Base-by-base conservation (phyloP, 2,797 vertebrate genomes). In the Melanotaenia pygmaea region DNA sequence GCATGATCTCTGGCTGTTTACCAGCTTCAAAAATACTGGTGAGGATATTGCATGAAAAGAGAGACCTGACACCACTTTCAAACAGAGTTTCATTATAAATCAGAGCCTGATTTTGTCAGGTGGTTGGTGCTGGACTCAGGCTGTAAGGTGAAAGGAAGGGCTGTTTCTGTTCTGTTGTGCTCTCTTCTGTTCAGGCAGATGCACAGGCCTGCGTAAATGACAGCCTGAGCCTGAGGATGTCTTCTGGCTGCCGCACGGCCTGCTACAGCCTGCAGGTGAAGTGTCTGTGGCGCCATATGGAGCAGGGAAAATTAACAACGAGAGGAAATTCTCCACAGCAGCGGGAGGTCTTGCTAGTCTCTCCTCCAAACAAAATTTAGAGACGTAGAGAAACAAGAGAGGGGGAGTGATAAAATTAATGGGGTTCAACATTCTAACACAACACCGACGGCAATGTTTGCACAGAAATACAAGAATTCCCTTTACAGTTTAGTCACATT, bases 201-300 rank as follows among this genome's bases (percentile, higher is more conserved):
- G 97, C 97, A 96, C 94, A 88, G 90, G 95, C 95, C 96, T 94
- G 96, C 94, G 94, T 95, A 98, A 97, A 97, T 98, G 97, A 97
- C 96, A 98, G 96, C 94, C 96, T 95, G 96, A 97, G 97, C 98
- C 97, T 88, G 96, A 95, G 97, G 97, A 98, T 89, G 96, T 96
- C 93, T 94, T 95, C 95, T 96, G 96, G 94, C 96, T 96, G 95
- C 96, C 94, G 95, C 95, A 94, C 94, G 95, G 96, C 96, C 96
- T 96, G 96, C 96, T 96, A 96, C 96, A 97, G 97, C 97, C 98
- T 95, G 95, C 97, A 99, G 98, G 98, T 99, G 96, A 98, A 98
- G 97, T 97, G 97, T 98, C 97, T 99, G 97, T 93, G 97, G 96
- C 96, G 96, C 97, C 97, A 99, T 99, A 99, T 98, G 98, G 97